Evolutionary conservation across 2,797 vertebrate species (phyloP).

Genomic region (Rallus crepitans): DNA sequence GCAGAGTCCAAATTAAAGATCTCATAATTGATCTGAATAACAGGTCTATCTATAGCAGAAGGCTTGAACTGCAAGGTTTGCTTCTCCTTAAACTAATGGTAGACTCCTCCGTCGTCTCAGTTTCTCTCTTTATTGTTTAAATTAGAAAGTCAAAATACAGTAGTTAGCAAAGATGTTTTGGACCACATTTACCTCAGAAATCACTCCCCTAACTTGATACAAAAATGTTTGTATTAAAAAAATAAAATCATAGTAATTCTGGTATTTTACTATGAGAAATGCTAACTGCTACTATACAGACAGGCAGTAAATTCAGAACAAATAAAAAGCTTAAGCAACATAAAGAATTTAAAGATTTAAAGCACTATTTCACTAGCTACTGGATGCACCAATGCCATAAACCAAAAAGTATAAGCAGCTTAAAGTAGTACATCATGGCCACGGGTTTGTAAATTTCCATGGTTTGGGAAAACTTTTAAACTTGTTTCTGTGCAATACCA

Average conservation of each 20-base stretch:
- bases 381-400: neutral
- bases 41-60: constrained; percentile 56
- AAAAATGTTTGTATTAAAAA: neutral
- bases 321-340: neutral
- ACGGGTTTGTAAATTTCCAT: neutral
- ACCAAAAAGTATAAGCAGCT: neutral
- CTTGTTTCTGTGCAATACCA: neutral
- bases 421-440: neutral
- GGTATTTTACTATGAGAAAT: neutral
- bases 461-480: neutral
- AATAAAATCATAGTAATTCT: neutral
- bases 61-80: constrained; percentile 14
- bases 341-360: neutral
- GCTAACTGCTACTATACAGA: neutral
- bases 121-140: constrained; percentile 12
- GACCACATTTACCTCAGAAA: neutral
- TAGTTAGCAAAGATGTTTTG: constrained; percentile 1
- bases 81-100: constrained; percentile 10
- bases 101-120: neutral
- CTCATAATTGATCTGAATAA: constrained; percentile 44
- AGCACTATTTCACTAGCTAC: neutral
- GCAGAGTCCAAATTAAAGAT: constrained; percentile 68
- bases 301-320: neutral
- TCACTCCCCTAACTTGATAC: neutral
- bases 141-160: constrained; percentile 21